phyloP scores from a whole-genome alignment of 2,113 vertebrate species.

The Acanthisitta chloris region DNA sequence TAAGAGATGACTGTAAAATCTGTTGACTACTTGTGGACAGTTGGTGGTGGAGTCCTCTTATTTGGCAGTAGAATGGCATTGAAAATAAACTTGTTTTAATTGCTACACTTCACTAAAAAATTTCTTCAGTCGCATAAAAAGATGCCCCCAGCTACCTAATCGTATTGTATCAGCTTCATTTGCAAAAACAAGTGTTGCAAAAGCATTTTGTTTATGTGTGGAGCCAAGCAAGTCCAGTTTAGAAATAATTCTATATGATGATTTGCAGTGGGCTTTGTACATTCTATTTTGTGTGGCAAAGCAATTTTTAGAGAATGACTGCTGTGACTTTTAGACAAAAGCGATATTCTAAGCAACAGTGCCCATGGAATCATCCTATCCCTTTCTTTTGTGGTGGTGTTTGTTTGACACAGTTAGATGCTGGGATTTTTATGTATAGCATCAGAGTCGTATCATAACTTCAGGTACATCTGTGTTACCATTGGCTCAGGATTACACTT shows the following conservation, averaged over 20 bases:
- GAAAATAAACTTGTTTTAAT: neutral
- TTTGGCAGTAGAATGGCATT: neutral
- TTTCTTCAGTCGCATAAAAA: neutral
- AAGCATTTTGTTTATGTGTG: neutral
- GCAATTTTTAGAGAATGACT: neutral
- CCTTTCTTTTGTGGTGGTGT: neutral
- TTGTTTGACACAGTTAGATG: neutral
- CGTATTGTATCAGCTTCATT: neutral
- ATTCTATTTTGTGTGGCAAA: neutral
- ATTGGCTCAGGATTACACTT: neutral
- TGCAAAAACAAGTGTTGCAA: neutral
- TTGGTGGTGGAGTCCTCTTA: accelerated
- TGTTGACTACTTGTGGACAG: neutral
- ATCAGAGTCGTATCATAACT: neutral
- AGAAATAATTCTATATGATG: neutral
- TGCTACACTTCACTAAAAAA: neutral
- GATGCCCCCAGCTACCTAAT: neutral
- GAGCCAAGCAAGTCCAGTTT: neutral
- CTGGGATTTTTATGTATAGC: neutral
- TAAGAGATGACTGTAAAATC: neutral
- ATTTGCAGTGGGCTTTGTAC: neutral
- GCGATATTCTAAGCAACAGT: neutral
- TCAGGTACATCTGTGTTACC: neutral
- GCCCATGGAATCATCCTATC: neutral
- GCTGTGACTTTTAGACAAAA: neutral